phyloP scores from a whole-genome alignment of 2,797 vertebrate genomes.

The Labroides dimidiatus region DNA sequence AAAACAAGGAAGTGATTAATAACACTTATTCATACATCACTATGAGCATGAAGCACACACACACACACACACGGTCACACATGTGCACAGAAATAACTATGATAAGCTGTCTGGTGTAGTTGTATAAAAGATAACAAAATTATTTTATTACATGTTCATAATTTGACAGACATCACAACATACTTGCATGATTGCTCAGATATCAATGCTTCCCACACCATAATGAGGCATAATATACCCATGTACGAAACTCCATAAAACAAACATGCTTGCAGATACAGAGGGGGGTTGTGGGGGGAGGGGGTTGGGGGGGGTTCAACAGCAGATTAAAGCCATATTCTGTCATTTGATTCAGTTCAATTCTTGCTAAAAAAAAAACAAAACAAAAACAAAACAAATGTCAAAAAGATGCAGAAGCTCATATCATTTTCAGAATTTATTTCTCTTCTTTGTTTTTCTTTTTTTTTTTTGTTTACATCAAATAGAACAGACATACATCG shows the following conservation, averaged over 20 bases:
- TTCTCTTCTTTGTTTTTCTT: no score
- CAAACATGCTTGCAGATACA: slow-evolving; percentile 81
- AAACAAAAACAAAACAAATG: slow-evolving; percentile 64
- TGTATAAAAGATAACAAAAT: slow-evolving; percentile 85
- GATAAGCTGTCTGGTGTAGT: slow-evolving; percentile 60
- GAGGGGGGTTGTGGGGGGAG: slow-evolving; percentile 26
- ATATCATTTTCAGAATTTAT: slow-evolving; percentile 79
- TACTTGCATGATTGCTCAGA: slow-evolving; percentile 79
- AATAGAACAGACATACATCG: slow-evolving; percentile 84
- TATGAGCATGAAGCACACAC: slow-evolving; percentile 12
- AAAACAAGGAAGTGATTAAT: slow-evolving; percentile 46
- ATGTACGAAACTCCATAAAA: slow-evolving; percentile 77
- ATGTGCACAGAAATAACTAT: slow-evolving; percentile 60
- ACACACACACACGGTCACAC: slow-evolving; percentile 14
- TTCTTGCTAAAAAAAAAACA: no score
- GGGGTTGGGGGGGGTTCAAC: slow-evolving; percentile 46
- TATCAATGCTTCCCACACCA: slow-evolving; percentile 71
- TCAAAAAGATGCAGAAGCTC: slow-evolving; percentile 75
- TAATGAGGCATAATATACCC: slow-evolving; percentile 72
- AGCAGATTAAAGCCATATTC: slow-evolving; percentile 82
- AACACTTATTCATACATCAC: slow-evolving; percentile 27
- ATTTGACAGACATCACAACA: slow-evolving; percentile 83
- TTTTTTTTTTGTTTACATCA: slow-evolving; percentile 78
- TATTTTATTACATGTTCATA: slow-evolving; percentile 80
- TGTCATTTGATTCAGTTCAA: slow-evolving; percentile 56